Evolutionary conservation across 1,140 invertebrate genomes (phyloP), one percentile per base, ranked within the genome.

Genomic region (Oryctes rhinoceros): DNA sequence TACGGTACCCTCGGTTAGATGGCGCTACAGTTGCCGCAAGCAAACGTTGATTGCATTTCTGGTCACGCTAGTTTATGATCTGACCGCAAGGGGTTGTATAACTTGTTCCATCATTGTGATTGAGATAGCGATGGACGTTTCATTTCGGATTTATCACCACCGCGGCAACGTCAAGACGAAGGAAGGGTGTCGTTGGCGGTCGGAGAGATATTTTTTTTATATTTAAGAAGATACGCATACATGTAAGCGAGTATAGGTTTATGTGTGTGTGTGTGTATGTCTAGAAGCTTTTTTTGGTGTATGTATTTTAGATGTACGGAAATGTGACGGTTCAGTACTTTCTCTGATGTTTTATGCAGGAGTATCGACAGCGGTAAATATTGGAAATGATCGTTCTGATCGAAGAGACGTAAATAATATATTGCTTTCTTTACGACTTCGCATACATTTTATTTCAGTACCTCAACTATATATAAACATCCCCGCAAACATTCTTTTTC

Each of bases 91-190:
- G 77, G 77, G 30, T 78, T 78, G 49, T 78, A 78, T 78, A 78
- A 81, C 74, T 81, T 76, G 71, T 77, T 79, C 78, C 74, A 79
- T 81, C 81, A 75, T 62, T 74, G 67, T 81, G 80, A 78, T 80
- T 76, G 74, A 78, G 81, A 80, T 80, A 82, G 67, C 77, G 59
- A 78, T 79, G 80, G 80, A 79, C 80, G 74, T 81, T 81, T 80
- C 81, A 79, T 81, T 81, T 47, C 44, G 47, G 75, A 81, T 81
- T 81, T 81, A 81, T 80, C 75, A 80, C 35, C 53, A 24, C 48
- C 24, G 1, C 65, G 65, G 20, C 18, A 67, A 67, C 18, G 30
- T 67, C 65, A 35, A 35, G 18, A 67, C 20, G 15, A 20, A 18
- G 65, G 18, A 10, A 67, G 65, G 4, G 65, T 67, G 4, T 67